Percentiles rank a stretch among this genome's conserved stretches.
phyloP scores from a whole-genome alignment of 2,113 vertebrate species.

The Scalopus aquaticus region DNA sequence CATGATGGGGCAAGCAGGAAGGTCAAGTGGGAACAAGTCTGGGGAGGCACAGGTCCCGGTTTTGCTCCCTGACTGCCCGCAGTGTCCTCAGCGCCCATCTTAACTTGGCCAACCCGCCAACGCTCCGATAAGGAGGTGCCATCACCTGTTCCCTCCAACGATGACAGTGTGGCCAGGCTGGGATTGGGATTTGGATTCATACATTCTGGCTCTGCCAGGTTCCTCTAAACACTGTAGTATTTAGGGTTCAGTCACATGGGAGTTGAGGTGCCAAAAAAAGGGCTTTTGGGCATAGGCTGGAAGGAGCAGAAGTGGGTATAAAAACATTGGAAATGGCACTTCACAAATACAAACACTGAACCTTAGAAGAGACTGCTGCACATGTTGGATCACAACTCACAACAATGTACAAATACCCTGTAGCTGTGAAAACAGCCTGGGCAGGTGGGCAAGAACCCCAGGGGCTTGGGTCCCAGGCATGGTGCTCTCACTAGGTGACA shows the following conservation, averaged over 20 bases:
- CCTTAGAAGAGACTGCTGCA: neutral
- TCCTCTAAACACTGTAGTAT: rapidly evolving
- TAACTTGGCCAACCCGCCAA: too few species aligned
- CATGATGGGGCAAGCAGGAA: rapidly evolving
- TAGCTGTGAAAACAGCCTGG: neutral
- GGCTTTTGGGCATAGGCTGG: rapidly evolving
- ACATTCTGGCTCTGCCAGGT: neutral
- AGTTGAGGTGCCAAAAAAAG: neutral
- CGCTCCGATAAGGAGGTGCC: neutral
- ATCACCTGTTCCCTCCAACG: rapidly evolving
- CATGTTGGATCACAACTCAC: neutral
- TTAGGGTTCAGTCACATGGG: neutral
- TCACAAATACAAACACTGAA: neutral
- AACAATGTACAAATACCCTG: neutral
- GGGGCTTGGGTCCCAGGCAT: too few species aligned
- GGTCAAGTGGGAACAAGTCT: neutral
- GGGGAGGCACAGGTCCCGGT: rapidly evolving
- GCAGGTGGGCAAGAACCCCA: too few species aligned
- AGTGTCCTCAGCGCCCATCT: too few species aligned
- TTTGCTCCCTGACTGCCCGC: neutral
- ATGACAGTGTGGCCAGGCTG: rapidly evolving
- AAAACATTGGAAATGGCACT: neutral
- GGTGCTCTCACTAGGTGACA: neutral
- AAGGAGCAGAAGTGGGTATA: neutral
- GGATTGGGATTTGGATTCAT: neutral